phyloP scores from a whole-genome alignment of 2,113 vertebrate species.

The Cariama cristata region DNA sequence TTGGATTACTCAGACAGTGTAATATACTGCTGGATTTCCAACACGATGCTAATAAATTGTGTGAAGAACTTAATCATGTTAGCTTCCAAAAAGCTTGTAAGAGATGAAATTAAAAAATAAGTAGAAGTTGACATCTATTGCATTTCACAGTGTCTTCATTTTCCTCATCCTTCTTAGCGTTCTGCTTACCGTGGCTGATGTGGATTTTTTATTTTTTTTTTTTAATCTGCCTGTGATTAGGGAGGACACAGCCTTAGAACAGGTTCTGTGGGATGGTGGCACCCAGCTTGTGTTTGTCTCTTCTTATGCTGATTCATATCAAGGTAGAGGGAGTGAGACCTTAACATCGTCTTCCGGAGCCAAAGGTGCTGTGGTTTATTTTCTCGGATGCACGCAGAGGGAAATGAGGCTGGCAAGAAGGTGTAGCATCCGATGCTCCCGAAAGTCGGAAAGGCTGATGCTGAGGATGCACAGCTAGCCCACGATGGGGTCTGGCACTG shows the following conservation, averaged over 20 bases:
- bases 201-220: constrained; percentile 25
- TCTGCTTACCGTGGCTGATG: not conserved
- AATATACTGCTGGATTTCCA: constrained; percentile 75
- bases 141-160: constrained; percentile 55
- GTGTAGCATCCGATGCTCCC: not conserved
- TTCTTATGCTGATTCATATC: not conserved
- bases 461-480: not conserved
- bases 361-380: not conserved
- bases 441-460: fast-evolving
- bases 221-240: constrained; percentile 63
- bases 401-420: not conserved
- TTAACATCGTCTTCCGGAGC: not conserved
- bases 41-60: constrained; percentile 81
- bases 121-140: constrained; percentile 69
- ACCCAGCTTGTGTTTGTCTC: not conserved
- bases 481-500: not conserved
- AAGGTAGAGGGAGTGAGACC: not conserved
- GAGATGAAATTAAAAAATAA: constrained; percentile 78
- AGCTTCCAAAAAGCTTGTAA: constrained; percentile 75
- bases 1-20: constrained; percentile 78
- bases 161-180: constrained; percentile 70
- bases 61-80: constrained; percentile 80
- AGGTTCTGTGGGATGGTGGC: not conserved
- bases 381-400: not conserved
- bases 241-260: not conserved